Conservation (phyloP, 2,888 invertebrate species). For the Drosophila greeni region DNA sequence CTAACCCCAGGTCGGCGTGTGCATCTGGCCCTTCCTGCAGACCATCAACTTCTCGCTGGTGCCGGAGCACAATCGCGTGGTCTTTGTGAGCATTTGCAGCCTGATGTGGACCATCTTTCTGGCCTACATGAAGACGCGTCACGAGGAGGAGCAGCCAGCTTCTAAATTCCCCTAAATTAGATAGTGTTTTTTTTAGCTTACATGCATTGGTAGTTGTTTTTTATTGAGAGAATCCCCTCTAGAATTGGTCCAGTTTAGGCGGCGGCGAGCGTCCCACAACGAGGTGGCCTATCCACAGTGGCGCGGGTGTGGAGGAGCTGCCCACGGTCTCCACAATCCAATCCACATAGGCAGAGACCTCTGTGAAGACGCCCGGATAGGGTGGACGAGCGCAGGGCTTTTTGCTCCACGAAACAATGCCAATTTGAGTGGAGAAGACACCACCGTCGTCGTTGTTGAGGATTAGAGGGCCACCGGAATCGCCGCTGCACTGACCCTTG, state of each 20-base stretch:
- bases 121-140: conserved; percentile 85
- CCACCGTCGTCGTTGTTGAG: conserved; percentile 58
- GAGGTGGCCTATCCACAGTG: conserved; percentile 59
- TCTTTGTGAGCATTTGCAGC: conserved; percentile 86
- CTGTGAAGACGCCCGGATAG: conserved; percentile 79
- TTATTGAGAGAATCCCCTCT: not conserved
- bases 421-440: conserved; percentile 73
- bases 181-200: conserved; percentile 20
- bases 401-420: conserved; percentile 79
- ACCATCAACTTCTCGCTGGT: conserved; percentile 86
- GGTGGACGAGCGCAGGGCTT: conserved; percentile 79
- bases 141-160: conserved; percentile 40
- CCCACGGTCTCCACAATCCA: conserved; percentile 74
- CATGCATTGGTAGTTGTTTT: conserved; percentile 7
- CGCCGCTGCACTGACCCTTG: conserved; percentile 79
- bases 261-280: conserved; percentile 52
- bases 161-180: conserved; percentile 18
- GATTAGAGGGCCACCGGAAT: conserved; percentile 79
- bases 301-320: conserved; percentile 26
- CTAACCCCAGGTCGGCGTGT: conserved; percentile 79
- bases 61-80: conserved; percentile 86
- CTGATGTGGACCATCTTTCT: conserved; percentile 88
- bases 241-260: conserved; percentile 15
- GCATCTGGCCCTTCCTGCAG: conserved; percentile 86
- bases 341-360: conserved; percentile 77